Percentiles rank a stretch among this genome's conserved stretches.
Evolutionary conservation across 2,888 invertebrate species (phyloP).

Genomic region (Ernsta delagoae): DNA sequence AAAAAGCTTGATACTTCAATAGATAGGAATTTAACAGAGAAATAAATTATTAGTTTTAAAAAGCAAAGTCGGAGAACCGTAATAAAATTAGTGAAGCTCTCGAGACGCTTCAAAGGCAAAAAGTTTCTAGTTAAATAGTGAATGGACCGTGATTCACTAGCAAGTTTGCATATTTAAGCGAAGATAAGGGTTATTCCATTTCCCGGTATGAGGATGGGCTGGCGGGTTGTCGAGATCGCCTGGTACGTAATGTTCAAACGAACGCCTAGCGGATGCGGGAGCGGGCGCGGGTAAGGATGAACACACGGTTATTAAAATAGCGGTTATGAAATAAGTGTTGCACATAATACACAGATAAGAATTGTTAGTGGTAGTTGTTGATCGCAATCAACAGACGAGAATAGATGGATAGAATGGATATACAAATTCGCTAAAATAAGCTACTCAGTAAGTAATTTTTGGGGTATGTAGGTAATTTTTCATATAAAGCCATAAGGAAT

Average conservation of each 20-base stretch:
- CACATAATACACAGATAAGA: too few relatives aligned
- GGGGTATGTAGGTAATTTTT: too few relatives aligned
- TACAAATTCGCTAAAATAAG: too few relatives aligned
- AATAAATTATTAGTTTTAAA: conserved; percentile 23
- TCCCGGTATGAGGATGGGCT: conserved; percentile 37
- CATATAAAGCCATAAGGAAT: too few relatives aligned
- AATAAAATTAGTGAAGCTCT: conserved; percentile 34
- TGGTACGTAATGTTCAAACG: background rate
- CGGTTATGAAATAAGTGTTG: background rate
- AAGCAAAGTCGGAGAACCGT: conserved; percentile 26
- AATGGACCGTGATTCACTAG: conserved; percentile 65
- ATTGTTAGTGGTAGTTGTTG: too few relatives aligned
- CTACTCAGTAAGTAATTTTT: too few relatives aligned
- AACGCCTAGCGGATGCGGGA: background rate
- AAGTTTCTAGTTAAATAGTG: conserved; percentile 43
- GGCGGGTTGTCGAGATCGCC: conserved; percentile 11
- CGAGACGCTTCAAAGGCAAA: conserved; percentile 18
- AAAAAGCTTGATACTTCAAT: conserved; percentile 1
- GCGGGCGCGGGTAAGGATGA: background rate
- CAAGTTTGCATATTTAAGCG: conserved; percentile 73
- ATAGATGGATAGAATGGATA: too few relatives aligned
- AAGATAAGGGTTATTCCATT: conserved; percentile 72
- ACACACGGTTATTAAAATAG: background rate
- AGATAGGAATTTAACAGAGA: background rate
- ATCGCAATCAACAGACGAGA: too few relatives aligned